Conservation (phyloP, 2,113 vertebrate genomes). For the Sander vitreus region DNA sequence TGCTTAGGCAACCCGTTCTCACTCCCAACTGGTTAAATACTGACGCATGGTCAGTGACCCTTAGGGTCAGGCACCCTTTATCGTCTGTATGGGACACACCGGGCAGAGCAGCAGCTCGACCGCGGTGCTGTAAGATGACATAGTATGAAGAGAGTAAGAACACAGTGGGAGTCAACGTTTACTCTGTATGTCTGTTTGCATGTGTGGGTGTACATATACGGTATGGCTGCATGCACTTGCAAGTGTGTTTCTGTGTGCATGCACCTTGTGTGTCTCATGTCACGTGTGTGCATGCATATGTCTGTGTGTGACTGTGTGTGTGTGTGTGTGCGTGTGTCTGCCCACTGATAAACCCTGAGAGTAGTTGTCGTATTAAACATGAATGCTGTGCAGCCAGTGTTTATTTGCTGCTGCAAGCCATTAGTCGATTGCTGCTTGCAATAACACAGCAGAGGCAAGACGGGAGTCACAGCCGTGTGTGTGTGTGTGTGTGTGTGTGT, state of each 20-base stretch:
- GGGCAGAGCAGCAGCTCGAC: no score
- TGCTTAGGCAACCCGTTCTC: no score
- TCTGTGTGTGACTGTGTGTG: not conserved
- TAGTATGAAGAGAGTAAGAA: no score
- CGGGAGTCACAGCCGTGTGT: not conserved
- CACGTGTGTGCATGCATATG: not conserved
- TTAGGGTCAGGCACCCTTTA: no score
- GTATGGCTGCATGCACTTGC: not conserved
- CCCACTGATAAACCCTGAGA: conserved; percentile 44
- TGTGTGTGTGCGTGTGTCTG: not conserved
- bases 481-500: not conserved
- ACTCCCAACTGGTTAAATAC: no score
- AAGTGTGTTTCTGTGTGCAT: not conserved
- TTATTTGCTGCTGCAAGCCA: conserved; percentile 28
- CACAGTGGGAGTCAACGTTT: not conserved
- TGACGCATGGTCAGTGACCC: no score
- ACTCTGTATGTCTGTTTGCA: not conserved
- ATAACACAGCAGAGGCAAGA: conserved; percentile 15
- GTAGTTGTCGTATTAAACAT: conserved; percentile 55
- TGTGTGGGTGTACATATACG: not conserved
- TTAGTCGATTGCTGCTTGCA: conserved; percentile 14
- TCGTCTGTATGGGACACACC: no score
- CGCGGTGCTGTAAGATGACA: no score
- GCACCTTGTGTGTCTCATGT: not conserved
- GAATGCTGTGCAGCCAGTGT: conserved; percentile 25